Evolutionary conservation across 1,140 invertebrate species (phyloP).

Genomic region (Drosophila simulans): DNA sequence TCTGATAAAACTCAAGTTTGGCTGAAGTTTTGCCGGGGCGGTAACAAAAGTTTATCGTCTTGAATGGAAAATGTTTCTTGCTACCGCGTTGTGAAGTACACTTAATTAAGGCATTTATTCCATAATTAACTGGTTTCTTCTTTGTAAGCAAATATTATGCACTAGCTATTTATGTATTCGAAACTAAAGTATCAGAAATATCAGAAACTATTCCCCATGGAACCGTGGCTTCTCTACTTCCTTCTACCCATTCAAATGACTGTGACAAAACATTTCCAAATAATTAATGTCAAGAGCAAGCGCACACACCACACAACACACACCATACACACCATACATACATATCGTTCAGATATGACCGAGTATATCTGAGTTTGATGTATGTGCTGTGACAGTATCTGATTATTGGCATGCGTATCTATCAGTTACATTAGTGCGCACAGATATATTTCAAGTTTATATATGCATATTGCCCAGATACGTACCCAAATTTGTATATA

Average conservation of each 20-base stretch:
- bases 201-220: not conserved
- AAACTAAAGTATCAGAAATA: no score
- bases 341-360: conserved; percentile 14
- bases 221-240: conserved; percentile 11
- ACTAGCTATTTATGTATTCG: not conserved
- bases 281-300: conserved; percentile 77
- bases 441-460: conserved; percentile 43
- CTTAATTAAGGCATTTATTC: conserved; percentile 4
- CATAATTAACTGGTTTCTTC: not conserved
- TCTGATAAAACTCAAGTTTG: conserved; percentile 43
- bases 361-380: conserved; percentile 37
- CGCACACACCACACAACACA: conserved; percentile 4
- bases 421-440: conserved; percentile 53
- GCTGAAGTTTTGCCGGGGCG: conserved; percentile 29
- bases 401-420: conserved; percentile 60
- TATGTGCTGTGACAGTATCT: conserved; percentile 54
- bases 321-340: not conserved
- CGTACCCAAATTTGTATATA: not conserved
- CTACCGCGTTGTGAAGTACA: not conserved
- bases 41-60: conserved; percentile 45
- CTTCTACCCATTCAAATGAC: conserved; percentile 35
- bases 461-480: conserved; percentile 6
- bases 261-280: conserved; percentile 72
- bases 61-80: conserved; percentile 35
- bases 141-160: not conserved